Evolutionary conservation across 2,797 vertebrate species (phyloP).

Genomic region (Podarcis siculus): DNA sequence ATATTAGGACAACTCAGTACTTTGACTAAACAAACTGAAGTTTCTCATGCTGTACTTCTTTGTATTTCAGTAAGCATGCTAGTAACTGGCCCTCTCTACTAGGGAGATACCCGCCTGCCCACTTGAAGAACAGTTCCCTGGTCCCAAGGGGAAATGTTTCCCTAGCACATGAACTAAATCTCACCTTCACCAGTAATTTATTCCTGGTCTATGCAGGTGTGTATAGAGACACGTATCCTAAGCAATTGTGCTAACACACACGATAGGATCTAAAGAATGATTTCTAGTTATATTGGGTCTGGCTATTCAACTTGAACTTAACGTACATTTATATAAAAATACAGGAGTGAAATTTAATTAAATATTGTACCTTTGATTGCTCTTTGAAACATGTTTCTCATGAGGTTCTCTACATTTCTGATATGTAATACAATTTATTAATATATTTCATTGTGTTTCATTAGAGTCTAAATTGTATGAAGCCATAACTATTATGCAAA

Average conservation of each 20-base stretch:
- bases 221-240: not conserved
- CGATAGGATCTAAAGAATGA: not conserved
- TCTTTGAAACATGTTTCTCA: not conserved
- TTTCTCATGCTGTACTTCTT: not conserved
- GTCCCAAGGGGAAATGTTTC: not conserved
- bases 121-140: not conserved
- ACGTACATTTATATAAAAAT: not conserved
- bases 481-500: conserved; percentile 33
- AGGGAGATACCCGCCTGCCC: not conserved
- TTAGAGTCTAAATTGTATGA: conserved; percentile 17
- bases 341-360: not conserved
- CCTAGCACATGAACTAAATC: not conserved
- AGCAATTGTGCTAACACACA: no score
- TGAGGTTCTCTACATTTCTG: not conserved
- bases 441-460: conserved; percentile 30
- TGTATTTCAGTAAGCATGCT: not conserved
- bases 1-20: not conserved
- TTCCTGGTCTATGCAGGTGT: no score
- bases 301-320: not conserved
- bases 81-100: not conserved
- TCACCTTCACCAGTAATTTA: not conserved
- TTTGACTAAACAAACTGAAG: not conserved
- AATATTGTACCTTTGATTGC: not conserved
- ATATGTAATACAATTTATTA: conserved; percentile 1
- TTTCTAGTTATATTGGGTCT: not conserved